Conservation (phyloP, 2,888 invertebrate species). For the Phortica magna region DNA sequence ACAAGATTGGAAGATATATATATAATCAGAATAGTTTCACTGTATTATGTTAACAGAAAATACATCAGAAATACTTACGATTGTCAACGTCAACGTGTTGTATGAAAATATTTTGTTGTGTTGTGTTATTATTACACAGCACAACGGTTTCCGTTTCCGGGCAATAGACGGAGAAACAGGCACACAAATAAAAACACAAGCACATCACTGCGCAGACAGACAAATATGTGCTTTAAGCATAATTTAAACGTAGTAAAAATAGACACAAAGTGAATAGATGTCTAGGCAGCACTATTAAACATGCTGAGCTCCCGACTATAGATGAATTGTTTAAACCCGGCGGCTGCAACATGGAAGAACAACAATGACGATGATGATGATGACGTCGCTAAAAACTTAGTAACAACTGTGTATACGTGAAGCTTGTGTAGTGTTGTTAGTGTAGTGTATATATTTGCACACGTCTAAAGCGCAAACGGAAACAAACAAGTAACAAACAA, state of each 20-base stretch:
- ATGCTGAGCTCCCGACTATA: neutral
- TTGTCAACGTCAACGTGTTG: neutral
- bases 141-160: conserved; percentile 32
- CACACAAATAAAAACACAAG: neutral
- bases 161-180: neutral
- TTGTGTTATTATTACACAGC: conserved; percentile 29
- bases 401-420: too few relatives aligned
- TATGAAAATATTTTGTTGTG: neutral
- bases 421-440: neutral
- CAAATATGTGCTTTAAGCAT: neutral
- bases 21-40: too few relatives aligned
- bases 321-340: conserved; percentile 8
- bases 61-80: too few relatives aligned
- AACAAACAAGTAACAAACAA: neutral
- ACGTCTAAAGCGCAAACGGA: neutral
- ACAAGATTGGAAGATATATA: too few relatives aligned
- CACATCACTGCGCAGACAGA: conserved; percentile 3
- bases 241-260: neutral
- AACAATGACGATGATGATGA: neutral
- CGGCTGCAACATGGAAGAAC: neutral
- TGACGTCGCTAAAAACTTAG: neutral
- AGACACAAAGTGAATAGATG: neutral
- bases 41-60: too few relatives aligned
- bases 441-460: neutral
- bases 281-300: neutral